Evolutionary conservation across 1,140 invertebrate species (phyloP).

Genomic region (Trachymyrmex cornetzi): DNA sequence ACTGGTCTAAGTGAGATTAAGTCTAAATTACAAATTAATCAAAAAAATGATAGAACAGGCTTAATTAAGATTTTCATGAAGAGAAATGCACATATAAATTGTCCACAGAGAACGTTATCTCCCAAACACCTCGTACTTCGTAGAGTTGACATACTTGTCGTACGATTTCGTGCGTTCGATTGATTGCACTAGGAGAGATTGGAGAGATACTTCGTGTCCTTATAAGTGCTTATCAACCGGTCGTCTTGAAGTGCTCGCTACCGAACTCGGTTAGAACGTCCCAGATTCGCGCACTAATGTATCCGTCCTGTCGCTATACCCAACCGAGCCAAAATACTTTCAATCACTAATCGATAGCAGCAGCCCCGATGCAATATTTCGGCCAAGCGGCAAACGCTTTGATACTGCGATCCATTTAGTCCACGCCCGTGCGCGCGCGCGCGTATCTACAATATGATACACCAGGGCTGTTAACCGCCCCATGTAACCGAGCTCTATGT

Average conservation of each 20-base stretch:
- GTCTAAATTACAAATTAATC: too few relatives aligned
- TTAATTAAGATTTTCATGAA: background rate
- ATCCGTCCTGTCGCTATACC: background rate
- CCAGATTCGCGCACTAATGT: conserved; percentile 30
- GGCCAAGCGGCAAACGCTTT: conserved; percentile 28
- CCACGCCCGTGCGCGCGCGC: background rate
- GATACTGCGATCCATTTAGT: conserved; percentile 42
- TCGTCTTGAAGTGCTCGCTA: conserved; percentile 14
- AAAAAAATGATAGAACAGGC: too few relatives aligned
- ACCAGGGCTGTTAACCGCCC: conserved; percentile 22
- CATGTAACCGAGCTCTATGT: conserved; percentile 2
- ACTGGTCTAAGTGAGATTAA: too few relatives aligned
- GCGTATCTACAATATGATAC: background rate
- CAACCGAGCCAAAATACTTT: conserved; percentile 47
- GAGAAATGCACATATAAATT: background rate
- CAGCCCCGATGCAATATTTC: conserved; percentile 35
- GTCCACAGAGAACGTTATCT: background rate
- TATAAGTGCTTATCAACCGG: conserved; percentile 57
- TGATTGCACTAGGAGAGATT: conserved; percentile 12
- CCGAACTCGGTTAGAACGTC: conserved; percentile 33
- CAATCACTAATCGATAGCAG: conserved; percentile 54
- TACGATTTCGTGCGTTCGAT: conserved; percentile 15
- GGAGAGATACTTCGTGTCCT: conserved; percentile 31
- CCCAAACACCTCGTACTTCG: background rate
- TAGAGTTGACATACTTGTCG: background rate